phyloP scores from a whole-genome alignment of 2,113 vertebrate species.

The Aix galericulata region DNA sequence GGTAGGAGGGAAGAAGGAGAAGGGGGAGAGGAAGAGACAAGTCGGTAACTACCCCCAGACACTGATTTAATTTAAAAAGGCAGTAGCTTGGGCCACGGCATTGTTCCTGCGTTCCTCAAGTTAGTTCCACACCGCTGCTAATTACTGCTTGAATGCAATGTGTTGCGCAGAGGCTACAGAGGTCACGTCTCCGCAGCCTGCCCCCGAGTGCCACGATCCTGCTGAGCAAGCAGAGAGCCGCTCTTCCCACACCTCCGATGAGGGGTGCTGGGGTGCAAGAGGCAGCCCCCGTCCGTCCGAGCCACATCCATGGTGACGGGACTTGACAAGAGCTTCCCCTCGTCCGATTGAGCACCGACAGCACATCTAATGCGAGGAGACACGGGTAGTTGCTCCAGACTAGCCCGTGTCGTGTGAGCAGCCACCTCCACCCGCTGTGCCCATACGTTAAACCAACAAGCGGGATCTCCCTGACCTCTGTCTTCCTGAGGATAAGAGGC shows the following conservation, averaged over 20 bases:
- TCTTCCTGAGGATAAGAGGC: not conserved
- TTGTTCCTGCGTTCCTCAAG: not conserved
- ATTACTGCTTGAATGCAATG: conserved; percentile 34
- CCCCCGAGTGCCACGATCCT: not conserved
- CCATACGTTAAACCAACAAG: conserved; percentile 36
- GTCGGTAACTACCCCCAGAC: not conserved
- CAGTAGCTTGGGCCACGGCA: not conserved
- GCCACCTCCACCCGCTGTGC: not conserved
- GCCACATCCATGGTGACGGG: not conserved
- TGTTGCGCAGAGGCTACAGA: conserved; percentile 24
- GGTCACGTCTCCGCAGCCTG: conserved; percentile 4
- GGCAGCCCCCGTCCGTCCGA: not conserved
- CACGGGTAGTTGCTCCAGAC: not conserved
- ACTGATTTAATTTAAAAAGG: conserved; percentile 47
- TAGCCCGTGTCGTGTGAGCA: not conserved
- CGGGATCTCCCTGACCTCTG: not conserved
- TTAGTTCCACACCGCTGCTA: conserved; percentile 53
- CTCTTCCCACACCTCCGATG: not conserved
- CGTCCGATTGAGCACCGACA: not conserved
- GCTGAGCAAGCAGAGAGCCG: conserved; percentile 30
- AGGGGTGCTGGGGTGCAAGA: not conserved
- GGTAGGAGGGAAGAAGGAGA: not conserved
- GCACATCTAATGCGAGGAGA: not conserved
- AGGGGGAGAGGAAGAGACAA: not conserved
- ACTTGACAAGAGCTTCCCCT: not conserved